These are phyloP conservation scores for Gnathonemus longibarbis DNA, from an alignment of 2,113 vertebrate species.

Conservation along the genomic window DNA sequence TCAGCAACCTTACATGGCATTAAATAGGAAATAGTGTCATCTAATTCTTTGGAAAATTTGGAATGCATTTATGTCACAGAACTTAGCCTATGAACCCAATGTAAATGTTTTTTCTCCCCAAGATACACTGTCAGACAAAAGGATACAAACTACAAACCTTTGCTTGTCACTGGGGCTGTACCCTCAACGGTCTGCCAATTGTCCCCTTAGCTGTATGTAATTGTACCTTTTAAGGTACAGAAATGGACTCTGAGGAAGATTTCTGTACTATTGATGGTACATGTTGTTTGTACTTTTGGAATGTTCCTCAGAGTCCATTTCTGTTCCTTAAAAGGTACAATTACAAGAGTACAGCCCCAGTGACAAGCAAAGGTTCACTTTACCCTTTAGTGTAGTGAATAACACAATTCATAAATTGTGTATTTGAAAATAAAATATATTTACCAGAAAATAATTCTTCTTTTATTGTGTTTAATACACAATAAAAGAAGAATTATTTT, in stretches of 20 bases:
- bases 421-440: too few relatives aligned
- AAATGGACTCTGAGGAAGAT: too few relatives aligned
- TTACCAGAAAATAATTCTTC: too few relatives aligned
- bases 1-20: not conserved
- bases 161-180: too few relatives aligned
- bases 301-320: too few relatives aligned
- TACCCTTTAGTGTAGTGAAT: not conserved
- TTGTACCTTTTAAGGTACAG: too few relatives aligned
- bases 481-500: not conserved
- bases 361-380: too few relatives aligned
- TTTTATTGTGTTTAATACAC: too few relatives aligned
- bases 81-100: not conserved
- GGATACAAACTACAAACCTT: not conserved
- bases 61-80: not conserved
- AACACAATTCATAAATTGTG: not conserved
- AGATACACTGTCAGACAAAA: not conserved
- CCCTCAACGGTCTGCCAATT: too few relatives aligned
- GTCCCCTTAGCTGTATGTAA: too few relatives aligned
- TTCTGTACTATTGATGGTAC: not conserved
- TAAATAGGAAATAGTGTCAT: not conserved
- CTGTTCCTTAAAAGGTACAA: too few relatives aligned
- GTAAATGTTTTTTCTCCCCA: not conserved
- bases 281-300: not conserved
- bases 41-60: not conserved
- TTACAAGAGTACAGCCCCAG: too few relatives aligned